Evolutionary conservation across 2,888 invertebrate species (phyloP).

Genomic region (Rotaria socialis): DNA sequence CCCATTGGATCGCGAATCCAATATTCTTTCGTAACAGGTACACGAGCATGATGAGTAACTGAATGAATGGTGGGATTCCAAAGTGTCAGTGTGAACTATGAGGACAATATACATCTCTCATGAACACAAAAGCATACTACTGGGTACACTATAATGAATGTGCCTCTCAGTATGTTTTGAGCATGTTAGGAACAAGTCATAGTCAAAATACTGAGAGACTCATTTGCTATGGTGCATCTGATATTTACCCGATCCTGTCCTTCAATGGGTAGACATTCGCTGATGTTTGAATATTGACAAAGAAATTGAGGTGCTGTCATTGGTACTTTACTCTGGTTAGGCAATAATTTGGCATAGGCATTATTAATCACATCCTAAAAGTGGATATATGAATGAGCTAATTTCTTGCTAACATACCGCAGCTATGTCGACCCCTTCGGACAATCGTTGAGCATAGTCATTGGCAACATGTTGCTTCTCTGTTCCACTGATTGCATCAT

Average conservation of each 20-base stretch:
- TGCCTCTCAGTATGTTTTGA: no score
- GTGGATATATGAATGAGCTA: not conserved
- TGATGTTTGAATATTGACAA: slow-evolving; percentile 72
- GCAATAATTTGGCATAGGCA: slow-evolving; percentile 51
- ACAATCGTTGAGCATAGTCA: slow-evolving; percentile 78
- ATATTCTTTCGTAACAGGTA: slow-evolving; percentile 64
- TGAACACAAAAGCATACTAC: no score
- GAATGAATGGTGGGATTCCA: slow-evolving; percentile 75
- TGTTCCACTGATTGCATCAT: slow-evolving; percentile 80
- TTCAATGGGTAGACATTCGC: slow-evolving; percentile 64
- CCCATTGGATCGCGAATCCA: slow-evolving; percentile 66
- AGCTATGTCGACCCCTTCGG: slow-evolving; percentile 66
- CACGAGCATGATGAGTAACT: slow-evolving; percentile 61
- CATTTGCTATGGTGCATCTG: no score
- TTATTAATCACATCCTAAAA: slow-evolving; percentile 50
- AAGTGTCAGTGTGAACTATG: slow-evolving; percentile 68
- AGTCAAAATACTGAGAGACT: no score
- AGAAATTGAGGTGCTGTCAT: slow-evolving; percentile 48
- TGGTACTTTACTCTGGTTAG: slow-evolving; percentile 47
- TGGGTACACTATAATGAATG: no score
- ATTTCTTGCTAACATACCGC: slow-evolving; percentile 47
- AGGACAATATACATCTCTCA: no score
- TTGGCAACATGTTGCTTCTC: slow-evolving; percentile 67
- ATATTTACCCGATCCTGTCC: not conserved
- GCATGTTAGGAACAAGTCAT: no score